Base-by-base conservation (phyloP, 2,113 vertebrate species). In the Spermophilus dauricus region DNA sequence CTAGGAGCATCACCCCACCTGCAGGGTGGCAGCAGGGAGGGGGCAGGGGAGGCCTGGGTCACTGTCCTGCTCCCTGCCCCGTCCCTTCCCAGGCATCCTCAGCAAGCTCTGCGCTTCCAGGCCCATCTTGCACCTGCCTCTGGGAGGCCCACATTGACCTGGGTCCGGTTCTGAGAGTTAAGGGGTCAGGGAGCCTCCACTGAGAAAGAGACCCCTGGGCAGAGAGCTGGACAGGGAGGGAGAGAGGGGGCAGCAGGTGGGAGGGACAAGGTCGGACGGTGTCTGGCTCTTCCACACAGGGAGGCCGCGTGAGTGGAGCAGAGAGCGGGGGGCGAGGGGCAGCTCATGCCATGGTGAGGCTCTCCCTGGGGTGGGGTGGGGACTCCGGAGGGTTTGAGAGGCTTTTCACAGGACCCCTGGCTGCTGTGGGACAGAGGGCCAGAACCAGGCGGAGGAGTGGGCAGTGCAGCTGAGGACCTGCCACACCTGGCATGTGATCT, bases 141-240 rank as follows among this genome's bases (percentile, higher is more conserved):
- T 11, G 58, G 30, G 42, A 53, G 11, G 8, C 45, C 37, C 45
- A 67, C 1, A 2, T 34, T 0, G 9, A 72, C 42, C 8, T 3
- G 16, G 16, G 37, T 14, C 48, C 48, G 56, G 48, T 39, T 26
- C 85, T 28, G 20, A 20, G 5, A 7, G 53, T 37, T 32, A 11
- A 63, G 53, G 56, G 34, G 34, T 6, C 69, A 72, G 30, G 28
- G 65, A 28, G 24, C 42, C 8, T 58, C 78, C 34, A 5, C n/a
- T 22, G 32, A 61, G 51, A 39, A 76, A 28, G 39, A 9, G 17
- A 16, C 28, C 30, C 58, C 32, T 5, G 72, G 32, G 48, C 67
- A 17, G 10, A 69, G 67, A 30, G 4, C 28, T 8, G 28, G 32
- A 17, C 53, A 58, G 34, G n/a, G 61, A 48, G 10, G 5, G 48